phyloP scores from a whole-genome alignment of 64 coral and sea anemone species.

The Pachyseris speciosa region DNA sequence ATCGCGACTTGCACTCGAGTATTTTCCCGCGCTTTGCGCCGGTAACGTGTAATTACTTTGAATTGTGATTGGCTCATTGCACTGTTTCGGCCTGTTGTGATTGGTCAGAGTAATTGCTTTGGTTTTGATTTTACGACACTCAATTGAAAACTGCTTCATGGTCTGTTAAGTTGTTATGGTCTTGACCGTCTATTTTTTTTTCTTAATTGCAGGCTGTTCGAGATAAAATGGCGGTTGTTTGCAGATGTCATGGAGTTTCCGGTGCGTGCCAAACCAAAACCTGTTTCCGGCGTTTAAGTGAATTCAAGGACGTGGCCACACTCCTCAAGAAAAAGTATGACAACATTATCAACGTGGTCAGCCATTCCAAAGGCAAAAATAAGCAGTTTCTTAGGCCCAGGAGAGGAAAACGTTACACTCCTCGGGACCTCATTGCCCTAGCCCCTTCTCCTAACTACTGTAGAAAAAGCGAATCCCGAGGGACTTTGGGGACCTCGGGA shows the following conservation, averaged over 20 bases:
- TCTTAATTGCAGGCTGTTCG: slow-evolving; percentile 71
- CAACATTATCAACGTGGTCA: slow-evolving; percentile 28
- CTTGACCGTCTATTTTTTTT: neutral
- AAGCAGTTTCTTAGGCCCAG: slow-evolving; percentile 5
- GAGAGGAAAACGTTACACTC: slow-evolving; percentile 39
- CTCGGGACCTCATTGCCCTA: slow-evolving; percentile 61
- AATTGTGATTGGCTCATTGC: too few relatives aligned
- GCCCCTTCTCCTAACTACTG: slow-evolving; percentile 78
- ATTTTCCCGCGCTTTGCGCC: too few relatives aligned
- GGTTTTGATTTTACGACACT: too few relatives aligned
- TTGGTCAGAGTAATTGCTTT: too few relatives aligned
- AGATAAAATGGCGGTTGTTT: slow-evolving; percentile 69
- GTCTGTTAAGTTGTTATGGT: neutral
- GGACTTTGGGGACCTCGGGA: slow-evolving; percentile 71
- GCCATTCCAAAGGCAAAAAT: slow-evolving; percentile 16
- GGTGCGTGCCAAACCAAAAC: slow-evolving; percentile 71
- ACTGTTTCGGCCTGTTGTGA: too few relatives aligned
- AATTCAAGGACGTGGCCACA: slow-evolving; percentile 63
- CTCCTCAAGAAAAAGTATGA: slow-evolving; percentile 71
- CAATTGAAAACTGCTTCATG: too few relatives aligned
- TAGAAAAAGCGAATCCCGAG: neutral
- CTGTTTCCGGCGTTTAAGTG: slow-evolving; percentile 77
- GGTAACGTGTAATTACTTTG: too few relatives aligned
- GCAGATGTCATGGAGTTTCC: slow-evolving; percentile 86
- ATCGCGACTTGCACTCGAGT: too few relatives aligned